Base-by-base conservation (phyloP, 2,888 invertebrate genomes). In the Lucinisca nassula region DNA sequence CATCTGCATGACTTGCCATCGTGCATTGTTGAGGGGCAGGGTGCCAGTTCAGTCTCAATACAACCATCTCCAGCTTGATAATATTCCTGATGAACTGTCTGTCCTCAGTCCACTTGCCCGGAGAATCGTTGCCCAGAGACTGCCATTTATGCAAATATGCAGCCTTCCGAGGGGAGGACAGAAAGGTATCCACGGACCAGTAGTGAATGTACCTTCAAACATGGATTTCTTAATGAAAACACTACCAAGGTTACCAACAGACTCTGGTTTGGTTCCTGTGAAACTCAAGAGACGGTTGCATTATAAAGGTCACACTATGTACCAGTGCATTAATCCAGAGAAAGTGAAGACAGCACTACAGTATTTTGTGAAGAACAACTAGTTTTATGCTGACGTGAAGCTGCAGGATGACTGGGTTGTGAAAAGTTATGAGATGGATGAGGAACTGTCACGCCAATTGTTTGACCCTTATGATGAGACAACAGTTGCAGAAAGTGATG, bases 121-220 rank as follows among this genome's bases (percentile, higher is more conserved):
- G 14, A 45, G 45, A 45, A 8, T 45, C 14, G 14, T 45, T 12
- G 45, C 45, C 8, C 8, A 45, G 14, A 14, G 45, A 45, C n/a
- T n/a, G n/a, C 90, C 90, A 21, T 92, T 91, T 70, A 88, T 90
- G 85, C 89, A 90, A 79, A 87, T 92, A 24, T 58, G 86, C 21
- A 70, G 79, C 37, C 67, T 91, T 30, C 89, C 87, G 0, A 90
- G 82, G 74, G 90, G 87, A 58, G 75, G 82, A 14, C 92, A 92
- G 61, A 77, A 91, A 30, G 87, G 85, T 49, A 77, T 90, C 17
- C 85, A 84, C 80, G 91, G 92, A 51, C 90, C 89, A 40, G 84
- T 90, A 30, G 84, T 91, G n/a, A 87, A 87, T 87, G 90, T 92
- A 3, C 90, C 91, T 61, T 61, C 86, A 51, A 76, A 92, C 75